Base-by-base conservation (phyloP, 2,797 vertebrate species). In the Mustela erminea region DNA sequence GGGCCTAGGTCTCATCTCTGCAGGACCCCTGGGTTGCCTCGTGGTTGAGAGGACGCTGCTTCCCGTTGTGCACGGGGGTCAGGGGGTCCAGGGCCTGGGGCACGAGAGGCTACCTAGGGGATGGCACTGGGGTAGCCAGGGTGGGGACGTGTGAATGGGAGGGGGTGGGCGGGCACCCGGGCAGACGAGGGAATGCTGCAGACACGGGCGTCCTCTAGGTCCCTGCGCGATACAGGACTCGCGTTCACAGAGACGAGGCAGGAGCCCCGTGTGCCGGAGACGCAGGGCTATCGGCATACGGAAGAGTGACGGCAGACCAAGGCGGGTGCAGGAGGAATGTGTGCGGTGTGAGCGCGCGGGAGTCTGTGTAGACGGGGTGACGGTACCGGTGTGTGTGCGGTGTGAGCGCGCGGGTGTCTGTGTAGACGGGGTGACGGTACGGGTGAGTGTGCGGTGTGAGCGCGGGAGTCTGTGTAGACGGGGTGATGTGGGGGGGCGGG, bases 61-160 rank as follows among this genome's bases (percentile, higher is more conserved):
- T 3, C 2, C 77, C 23, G 2, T 46, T 3, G 0, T 4, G 38
- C 58, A 6, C 2, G 25, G 0, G 9, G 27, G 38, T 41, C 27
- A 13, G 2, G 18, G 3, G 17, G 38, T 8, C 17, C 27, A 17
- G 27, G 56, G n/a, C 23, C 54, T 25, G 35, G 52, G n/a, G 54
- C 9, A 18, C 0, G 41, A 46, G 27, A 5, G 72, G 2, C 14
- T 17, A 17, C 4, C 2, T 18, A 46, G 15, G 8, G 72, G 41
- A 75, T 3, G 3, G 72, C 2, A 12, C 27, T 14, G 41, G 41
- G 27, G 72, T 3, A 9, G 72, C 15, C 25, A 1, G 27, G 35
- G 20, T 38, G 21, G 10, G 23, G 68, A 38, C 3, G 38, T 43
- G 23, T 27, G 23, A 35, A 11, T 10, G 17, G 9, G n/a, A 2